Conservation (phyloP, 2,113 vertebrate genomes). For the Morone saxatilis region DNA sequence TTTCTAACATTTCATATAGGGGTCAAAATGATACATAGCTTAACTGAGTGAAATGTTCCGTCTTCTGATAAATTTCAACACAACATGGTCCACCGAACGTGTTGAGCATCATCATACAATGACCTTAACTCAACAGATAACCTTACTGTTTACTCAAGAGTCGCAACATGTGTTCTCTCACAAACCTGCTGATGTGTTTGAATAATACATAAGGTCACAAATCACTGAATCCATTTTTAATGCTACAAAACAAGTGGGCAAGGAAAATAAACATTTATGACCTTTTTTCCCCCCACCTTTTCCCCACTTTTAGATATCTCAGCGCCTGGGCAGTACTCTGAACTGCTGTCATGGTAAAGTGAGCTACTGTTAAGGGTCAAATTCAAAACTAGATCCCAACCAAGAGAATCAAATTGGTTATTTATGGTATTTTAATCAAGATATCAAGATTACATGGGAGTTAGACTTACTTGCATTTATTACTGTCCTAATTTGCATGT, state of each 20-base stretch:
- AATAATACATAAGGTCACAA: slow-evolving; percentile 57
- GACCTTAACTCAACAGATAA: slow-evolving; percentile 36
- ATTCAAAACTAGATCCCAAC: background rate
- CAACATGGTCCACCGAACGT: background rate
- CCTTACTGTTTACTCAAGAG: slow-evolving; percentile 36
- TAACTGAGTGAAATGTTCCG: background rate
- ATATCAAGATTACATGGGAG: background rate
- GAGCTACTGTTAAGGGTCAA: slow-evolving; percentile 1
- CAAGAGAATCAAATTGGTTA: background rate
- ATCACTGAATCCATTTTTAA: slow-evolving; percentile 43
- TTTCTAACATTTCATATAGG: slow-evolving; percentile 9
- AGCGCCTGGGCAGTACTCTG: background rate
- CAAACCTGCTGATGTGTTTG: slow-evolving; percentile 25
- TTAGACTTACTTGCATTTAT: background rate
- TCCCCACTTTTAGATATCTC: background rate
- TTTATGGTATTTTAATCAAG: slow-evolving; percentile 13
- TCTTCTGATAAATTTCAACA: background rate
- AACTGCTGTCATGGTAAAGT: background rate
- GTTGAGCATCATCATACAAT: background rate
- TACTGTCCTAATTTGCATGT: slow-evolving; percentile 20
- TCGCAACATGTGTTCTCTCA: slow-evolving; percentile 33
- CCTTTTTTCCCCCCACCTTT: background rate
- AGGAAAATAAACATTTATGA: background rate
- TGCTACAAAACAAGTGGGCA: slow-evolving; percentile 35
- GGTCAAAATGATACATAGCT: slow-evolving; percentile 11